Conservation (phyloP, 2,888 invertebrate genomes). For the Epiblema foenella region DNA sequence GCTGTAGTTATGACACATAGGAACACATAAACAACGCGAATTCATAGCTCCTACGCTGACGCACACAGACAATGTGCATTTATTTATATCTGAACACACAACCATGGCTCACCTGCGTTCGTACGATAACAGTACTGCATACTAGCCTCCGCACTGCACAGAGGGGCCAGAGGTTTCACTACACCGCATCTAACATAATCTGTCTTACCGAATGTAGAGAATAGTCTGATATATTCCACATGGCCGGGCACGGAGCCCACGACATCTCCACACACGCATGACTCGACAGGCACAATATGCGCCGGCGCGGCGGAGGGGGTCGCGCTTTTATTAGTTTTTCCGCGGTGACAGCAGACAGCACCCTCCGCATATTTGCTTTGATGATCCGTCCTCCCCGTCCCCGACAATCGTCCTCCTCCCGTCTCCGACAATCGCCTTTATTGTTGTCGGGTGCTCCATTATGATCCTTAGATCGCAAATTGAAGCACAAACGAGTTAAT, state of each 20-base stretch:
- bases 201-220: background rate
- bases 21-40: no score
- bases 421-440: slow-evolving; percentile 43
- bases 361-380: slow-evolving; percentile 68
- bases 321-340: slow-evolving; percentile 81
- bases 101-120: no score
- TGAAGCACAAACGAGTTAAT: slow-evolving; percentile 59
- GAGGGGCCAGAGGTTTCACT: background rate
- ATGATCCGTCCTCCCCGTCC: slow-evolving; percentile 49
- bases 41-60: no score
- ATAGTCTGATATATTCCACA: background rate
- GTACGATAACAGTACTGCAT: no score
- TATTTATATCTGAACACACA: no score
- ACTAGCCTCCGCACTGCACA: background rate
- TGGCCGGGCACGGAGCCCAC: no score
- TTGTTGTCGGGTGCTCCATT: slow-evolving; percentile 50
- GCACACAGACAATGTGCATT: no score
- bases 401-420: slow-evolving; percentile 39
- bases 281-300: slow-evolving; percentile 14
- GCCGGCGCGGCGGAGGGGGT: slow-evolving; percentile 58
- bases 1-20: no score
- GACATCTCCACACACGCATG: slow-evolving; percentile 9
- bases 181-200: background rate
- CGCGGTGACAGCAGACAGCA: slow-evolving; percentile 75
- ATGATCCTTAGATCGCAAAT: slow-evolving; percentile 59